Base-by-base conservation (phyloP, 92 coral and sea anemone species). In the Zoanthus gigantus region DNA sequence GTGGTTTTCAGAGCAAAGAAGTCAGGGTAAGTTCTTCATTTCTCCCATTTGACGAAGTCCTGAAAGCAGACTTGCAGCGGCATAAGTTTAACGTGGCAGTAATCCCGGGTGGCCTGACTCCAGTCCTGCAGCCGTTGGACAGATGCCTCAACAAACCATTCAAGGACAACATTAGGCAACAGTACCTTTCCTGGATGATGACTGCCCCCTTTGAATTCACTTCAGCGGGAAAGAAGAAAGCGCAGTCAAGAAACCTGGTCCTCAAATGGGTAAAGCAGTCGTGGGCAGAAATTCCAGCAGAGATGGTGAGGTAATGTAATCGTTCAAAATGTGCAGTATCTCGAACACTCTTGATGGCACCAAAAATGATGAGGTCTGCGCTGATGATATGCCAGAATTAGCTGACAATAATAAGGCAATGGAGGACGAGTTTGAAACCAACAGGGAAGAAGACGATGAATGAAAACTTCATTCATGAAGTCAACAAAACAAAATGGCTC, bases 121-220 rank as follows among this genome's bases (percentile, higher is more conserved):
- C 79, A 16, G 72, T 74, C 15, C 53, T 85, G 58, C 82, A 74
- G 81, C 81, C 72, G 4, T 71, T 73, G 28, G 71, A 78, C 78
- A 87, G 77, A 46, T 87, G 78, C 65, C 48, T 87, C 42, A 87
- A 78, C 44, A 77, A 87, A 29, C 90, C 85, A 31, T 78, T 87
- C 61, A 78, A 78, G 63, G 79, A 87, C 42, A 69, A 28, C 52
- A 32, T 87, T 56, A 17, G 73, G 74, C 56, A 18, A 30, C 15
- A 87, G 77, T 47, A 87, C 68, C 60, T 72, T 83, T 32, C 86
- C 61, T 79, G 80, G 86, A 75, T 54, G 80, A 77, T 87, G 5
- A 78, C 45, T 29, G 23, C 68, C 13, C 83, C 23, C 7, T 87
- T 78, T 9, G 54, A 78, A 28, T 69, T 29, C 79, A 87, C 69